Evolutionary conservation across 2,888 invertebrate genomes (phyloP).

Genomic region (Lepetodrilus schrolli): DNA sequence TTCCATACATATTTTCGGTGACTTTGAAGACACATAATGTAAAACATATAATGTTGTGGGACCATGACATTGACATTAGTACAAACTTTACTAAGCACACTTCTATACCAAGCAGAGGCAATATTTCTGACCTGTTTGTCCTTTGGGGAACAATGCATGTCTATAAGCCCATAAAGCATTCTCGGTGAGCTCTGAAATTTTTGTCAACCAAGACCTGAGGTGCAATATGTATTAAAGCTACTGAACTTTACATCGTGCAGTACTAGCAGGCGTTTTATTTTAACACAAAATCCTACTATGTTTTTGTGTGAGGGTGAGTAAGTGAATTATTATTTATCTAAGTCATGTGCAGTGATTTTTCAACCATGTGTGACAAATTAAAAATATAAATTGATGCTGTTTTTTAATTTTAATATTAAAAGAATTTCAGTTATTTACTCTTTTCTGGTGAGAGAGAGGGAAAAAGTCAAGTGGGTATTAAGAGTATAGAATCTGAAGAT

Average conservation of each 20-base stretch:
- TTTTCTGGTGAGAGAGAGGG: too few species aligned
- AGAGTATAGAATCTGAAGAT: too few species aligned
- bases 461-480: too few species aligned
- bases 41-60: neutral
- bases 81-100: neutral
- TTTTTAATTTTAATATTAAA: too few species aligned
- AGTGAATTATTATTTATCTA: too few species aligned
- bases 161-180: slow-evolving; percentile 10
- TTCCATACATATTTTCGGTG: neutral
- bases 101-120: neutral
- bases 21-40: neutral
- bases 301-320: too few species aligned
- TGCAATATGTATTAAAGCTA: neutral
- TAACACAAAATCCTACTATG: too few species aligned
- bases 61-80: neutral
- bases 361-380: too few species aligned
- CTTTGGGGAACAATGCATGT: neutral
- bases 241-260: neutral
- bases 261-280: too few species aligned
- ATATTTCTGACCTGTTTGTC: neutral
- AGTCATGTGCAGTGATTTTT: too few species aligned
- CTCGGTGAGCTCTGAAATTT: slow-evolving; percentile 4
- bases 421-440: too few species aligned
- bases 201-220: neutral
- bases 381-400: too few species aligned